Percentiles rank a stretch among this genome's conserved stretches.
Conservation (phyloP, 2,888 invertebrate genomes). For the Hermaeophaga mercurialis region DNA sequence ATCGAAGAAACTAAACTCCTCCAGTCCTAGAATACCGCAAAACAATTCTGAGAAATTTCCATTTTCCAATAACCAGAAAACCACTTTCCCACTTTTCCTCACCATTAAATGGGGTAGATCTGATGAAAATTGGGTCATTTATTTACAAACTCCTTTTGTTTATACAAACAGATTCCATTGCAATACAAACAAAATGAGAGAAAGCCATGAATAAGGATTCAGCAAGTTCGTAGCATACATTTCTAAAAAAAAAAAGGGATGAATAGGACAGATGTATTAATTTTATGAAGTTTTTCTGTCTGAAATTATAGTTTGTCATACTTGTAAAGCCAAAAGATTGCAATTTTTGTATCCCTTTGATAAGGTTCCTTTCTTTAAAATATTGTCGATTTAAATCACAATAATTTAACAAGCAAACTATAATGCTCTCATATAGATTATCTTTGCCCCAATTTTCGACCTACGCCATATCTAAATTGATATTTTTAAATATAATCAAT, state of each 20-base stretch:
- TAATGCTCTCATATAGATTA: too few relatives aligned
- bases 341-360: too few relatives aligned
- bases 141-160: conserved; percentile 13
- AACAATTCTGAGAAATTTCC: conserved; percentile 3
- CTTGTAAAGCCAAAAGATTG: too few relatives aligned
- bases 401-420: too few relatives aligned
- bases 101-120: conserved; percentile 2
- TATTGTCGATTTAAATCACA: too few relatives aligned
- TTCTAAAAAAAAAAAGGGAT: too few relatives aligned
- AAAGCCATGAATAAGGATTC: not conserved
- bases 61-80: conserved; percentile 9
- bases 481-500: not conserved
- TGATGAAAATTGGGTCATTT: conserved; percentile 19
- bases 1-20: too few relatives aligned
- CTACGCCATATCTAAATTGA: not conserved
- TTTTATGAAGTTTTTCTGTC: too few relatives aligned
- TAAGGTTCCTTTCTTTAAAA: too few relatives aligned
- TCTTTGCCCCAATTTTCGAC: too few relatives aligned
- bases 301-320: too few relatives aligned
- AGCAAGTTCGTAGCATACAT: not conserved
- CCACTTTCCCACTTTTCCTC: conserved; percentile 4
- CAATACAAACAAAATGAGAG: conserved; percentile 1
- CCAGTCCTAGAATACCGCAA: not conserved
- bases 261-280: too few relatives aligned
- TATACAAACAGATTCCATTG: conserved; percentile 16